Conservation (phyloP, 2,888 invertebrate species). For the Hoplodrina ambigua region DNA sequence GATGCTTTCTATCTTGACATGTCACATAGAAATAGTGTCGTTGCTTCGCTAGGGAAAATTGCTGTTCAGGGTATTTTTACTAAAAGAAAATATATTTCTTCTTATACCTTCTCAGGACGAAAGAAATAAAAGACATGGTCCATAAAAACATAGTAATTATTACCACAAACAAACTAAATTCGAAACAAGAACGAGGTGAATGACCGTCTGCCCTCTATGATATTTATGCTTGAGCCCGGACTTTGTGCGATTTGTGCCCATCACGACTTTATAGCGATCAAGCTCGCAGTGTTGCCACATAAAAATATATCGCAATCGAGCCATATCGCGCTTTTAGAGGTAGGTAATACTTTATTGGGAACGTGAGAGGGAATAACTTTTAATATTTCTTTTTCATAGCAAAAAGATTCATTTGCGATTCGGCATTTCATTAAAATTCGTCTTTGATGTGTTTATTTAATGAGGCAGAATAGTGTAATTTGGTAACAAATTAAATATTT, state of each 20-base stretch:
- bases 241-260: slow-evolving; percentile 51
- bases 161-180: slow-evolving; percentile 36
- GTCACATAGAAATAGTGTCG: slow-evolving; percentile 41
- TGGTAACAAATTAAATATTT: not conserved
- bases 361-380: not conserved
- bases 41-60: slow-evolving; percentile 21
- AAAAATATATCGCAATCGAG: slow-evolving; percentile 60
- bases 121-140: not conserved
- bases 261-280: slow-evolving; percentile 63
- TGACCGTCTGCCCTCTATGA: slow-evolving; percentile 62
- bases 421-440: not conserved
- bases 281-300: slow-evolving; percentile 49
- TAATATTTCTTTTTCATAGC: not conserved
- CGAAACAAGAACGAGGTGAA: slow-evolving; percentile 60
- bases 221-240: slow-evolving; percentile 43
- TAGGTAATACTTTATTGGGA: slow-evolving; percentile 7
- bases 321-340: slow-evolving; percentile 10
- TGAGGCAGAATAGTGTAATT: not conserved
- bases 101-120: not conserved
- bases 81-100: slow-evolving; percentile 12
- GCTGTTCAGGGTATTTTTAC: slow-evolving; percentile 20
- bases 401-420: slow-evolving; percentile 6
- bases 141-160: slow-evolving; percentile 18
- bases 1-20: slow-evolving; percentile 44
- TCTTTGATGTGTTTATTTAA: not conserved